Conservation (phyloP, 2,888 invertebrate species). For the Agrypnus murinus region DNA sequence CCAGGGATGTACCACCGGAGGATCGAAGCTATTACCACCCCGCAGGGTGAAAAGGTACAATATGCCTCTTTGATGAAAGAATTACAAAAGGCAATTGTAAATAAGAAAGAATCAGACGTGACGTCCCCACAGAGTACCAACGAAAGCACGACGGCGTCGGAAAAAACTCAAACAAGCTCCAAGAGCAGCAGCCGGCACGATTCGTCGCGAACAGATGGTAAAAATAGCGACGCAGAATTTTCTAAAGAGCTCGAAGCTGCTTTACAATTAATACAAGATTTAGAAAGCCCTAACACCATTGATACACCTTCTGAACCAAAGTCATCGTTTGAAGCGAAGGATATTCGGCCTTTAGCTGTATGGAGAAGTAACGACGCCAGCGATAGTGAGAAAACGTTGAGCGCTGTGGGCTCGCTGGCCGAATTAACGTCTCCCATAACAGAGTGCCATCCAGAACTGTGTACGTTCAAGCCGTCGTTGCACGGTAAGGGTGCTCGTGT, state of each 20-base stretch:
- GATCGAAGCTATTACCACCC: constrained; percentile 63
- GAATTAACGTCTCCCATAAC: constrained; percentile 67
- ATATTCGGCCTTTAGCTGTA: constrained; percentile 63
- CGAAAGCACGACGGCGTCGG: constrained; percentile 64
- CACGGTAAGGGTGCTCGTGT: constrained; percentile 68
- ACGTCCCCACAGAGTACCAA: constrained; percentile 66
- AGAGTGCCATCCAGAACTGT: constrained; percentile 64
- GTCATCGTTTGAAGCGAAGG: constrained; percentile 58
- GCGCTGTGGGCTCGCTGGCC: constrained; percentile 69
- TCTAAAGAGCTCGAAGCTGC: constrained; percentile 73
- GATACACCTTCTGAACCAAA: constrained; percentile 71
- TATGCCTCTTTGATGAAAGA: constrained; percentile 73
- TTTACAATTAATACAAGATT: constrained; percentile 72
- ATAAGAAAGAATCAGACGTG: constrained; percentile 67
- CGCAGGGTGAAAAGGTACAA: constrained; percentile 70
- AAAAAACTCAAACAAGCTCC: constrained; percentile 64
- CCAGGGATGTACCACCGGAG: constrained; percentile 61
- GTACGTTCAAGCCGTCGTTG: constrained; percentile 64
- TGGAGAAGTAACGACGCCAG: constrained; percentile 68
- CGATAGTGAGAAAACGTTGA: constrained; percentile 70
- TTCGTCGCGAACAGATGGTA: constrained; percentile 64
- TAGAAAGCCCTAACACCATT: constrained; percentile 72
- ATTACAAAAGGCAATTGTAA: constrained; percentile 70
- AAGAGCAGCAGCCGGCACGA: constrained; percentile 63
- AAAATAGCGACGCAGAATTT: constrained; percentile 71